phyloP scores from a whole-genome alignment of 1,140 invertebrate genomes.

The Paralvinella palmiformis region DNA sequence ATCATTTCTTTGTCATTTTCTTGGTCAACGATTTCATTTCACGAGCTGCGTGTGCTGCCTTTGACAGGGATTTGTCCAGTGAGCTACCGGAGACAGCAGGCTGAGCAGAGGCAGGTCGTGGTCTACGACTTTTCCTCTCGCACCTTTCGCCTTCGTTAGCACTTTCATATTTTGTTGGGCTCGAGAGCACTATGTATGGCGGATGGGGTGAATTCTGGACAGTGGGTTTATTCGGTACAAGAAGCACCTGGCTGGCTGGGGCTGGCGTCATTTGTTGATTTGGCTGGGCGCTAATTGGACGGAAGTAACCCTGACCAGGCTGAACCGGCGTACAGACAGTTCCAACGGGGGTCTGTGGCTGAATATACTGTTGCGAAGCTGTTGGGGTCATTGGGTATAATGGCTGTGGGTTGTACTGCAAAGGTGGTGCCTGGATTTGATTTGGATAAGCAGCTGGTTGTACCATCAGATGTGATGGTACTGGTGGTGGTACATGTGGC shows the following conservation, averaged over 20 bases:
- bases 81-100: not conserved
- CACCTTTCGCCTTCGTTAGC: not conserved
- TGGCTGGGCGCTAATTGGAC: not conserved
- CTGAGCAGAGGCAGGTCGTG: not conserved
- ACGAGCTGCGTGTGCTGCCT: not conserved
- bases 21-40: conserved; percentile 5
- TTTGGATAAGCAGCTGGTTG: too few relatives aligned
- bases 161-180: not conserved
- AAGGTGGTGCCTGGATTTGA: too few relatives aligned
- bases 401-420: not conserved
- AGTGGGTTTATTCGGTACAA: not conserved
- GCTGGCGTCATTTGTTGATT: not conserved
- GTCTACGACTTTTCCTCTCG: not conserved
- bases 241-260: not conserved
- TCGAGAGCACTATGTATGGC: not conserved
- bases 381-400: not conserved
- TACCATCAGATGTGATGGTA: too few relatives aligned
- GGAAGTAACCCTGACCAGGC: not conserved
- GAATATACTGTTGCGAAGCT: not conserved
- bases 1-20: not conserved
- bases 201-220: not conserved
- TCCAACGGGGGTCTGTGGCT: not conserved
- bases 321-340: not conserved
- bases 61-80: not conserved
- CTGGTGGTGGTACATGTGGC: too few relatives aligned